Base-by-base conservation (phyloP, 2,888 invertebrate species). In the Scaptomyza cyrtandrae region DNA sequence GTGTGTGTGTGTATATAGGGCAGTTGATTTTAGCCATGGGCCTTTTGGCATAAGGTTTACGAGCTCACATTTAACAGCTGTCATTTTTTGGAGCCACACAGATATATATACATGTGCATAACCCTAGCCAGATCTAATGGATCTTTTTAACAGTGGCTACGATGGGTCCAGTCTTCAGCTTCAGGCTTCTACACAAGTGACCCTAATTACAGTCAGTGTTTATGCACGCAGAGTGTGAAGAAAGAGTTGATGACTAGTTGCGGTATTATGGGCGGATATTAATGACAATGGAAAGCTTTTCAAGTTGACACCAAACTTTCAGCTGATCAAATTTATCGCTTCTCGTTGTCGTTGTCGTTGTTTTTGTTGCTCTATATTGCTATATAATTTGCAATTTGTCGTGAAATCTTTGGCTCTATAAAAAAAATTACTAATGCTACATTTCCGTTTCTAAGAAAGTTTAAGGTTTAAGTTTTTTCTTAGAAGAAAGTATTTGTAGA, bases 161-260 rank as follows among this genome's bases (percentile, higher is more conserved):
- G 55, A 11, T 57, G 55, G 55, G 41, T 71, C 53, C 58, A 57
- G 58, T 31, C 16, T 55, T 31, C 16, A 33, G 33, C 64, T 69
- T 69, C 44, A 56, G 57, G 73, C 61, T 65, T 29, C 7, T 2
- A 45, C 44, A 45, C 58, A 65, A 60, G 14, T 82, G 81, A 82
- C 87, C 81, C 82, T 82, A 86, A 82, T 87, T 87, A 78, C 81
- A 60, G 59, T 62, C 53, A 48, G 56, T 44, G 64, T 49, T 31
- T 58, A 41, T 52, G 53, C 70, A 63, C 37, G 24, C 9, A n/a
- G 49, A 14, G 59, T 27, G 65, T 35, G 41, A 39, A 37, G 52
- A 31, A 45, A 52, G 50, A 46, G 24, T 16, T n/a, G 24, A 24
- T 77, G 78, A 77, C 66, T 61, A 49, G 55, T 52, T 50, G 41